Conservation (phyloP, 2,113 vertebrate genomes). For the Toxotes chatareus region DNA sequence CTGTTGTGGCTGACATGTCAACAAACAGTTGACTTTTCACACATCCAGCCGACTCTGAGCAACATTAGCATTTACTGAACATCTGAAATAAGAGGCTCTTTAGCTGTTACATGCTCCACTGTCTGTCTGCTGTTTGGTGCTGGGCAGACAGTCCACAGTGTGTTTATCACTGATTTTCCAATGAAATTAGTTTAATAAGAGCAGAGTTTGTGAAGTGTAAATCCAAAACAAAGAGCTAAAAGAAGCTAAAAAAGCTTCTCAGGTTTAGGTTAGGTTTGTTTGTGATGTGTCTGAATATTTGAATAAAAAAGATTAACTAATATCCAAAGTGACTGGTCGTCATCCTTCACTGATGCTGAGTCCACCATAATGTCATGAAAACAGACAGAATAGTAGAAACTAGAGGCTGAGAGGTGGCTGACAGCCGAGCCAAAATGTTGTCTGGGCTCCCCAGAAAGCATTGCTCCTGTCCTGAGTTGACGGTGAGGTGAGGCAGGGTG, state of each 20-base stretch:
- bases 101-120: not conserved
- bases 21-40: not conserved
- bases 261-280: not conserved
- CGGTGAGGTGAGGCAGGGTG: conserved; percentile 19
- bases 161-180: not conserved
- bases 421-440: conserved; percentile 15
- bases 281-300: not conserved
- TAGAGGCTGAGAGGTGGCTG: conserved; percentile 5
- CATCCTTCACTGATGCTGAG: not conserved
- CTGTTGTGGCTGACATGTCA: not conserved
- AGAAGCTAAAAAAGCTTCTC: not conserved
- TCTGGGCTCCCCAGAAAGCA: conserved; percentile 16
- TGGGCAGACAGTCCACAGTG: not conserved
- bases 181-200: not conserved
- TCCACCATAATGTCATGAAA: not conserved
- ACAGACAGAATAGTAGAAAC: not conserved
- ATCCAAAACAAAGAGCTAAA: conserved; percentile 2
- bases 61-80: not conserved
- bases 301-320: not conserved
- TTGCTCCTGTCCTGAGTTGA: conserved; percentile 16
- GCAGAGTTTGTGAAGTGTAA: too few species aligned
- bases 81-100: not conserved
- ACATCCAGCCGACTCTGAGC: not conserved
- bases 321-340: not conserved
- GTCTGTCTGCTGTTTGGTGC: not conserved